Conservation (phyloP, 2,797 vertebrate species). For the Eulemur coronatus region DNA sequence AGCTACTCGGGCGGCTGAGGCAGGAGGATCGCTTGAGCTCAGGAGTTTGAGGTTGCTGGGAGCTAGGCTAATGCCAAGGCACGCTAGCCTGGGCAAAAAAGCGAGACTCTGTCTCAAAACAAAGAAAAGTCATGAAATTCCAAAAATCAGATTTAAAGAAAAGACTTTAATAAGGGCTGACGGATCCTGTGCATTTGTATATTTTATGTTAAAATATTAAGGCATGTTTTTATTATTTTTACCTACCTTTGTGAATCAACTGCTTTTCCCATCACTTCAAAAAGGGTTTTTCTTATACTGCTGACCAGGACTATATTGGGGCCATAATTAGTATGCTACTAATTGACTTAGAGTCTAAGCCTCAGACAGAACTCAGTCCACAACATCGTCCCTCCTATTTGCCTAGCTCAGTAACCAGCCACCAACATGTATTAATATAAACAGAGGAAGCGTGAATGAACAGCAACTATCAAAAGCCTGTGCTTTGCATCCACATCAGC, state of each 20-base stretch:
- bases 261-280: background rate
- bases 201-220: slow-evolving; percentile 1
- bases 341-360: background rate
- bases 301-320: background rate
- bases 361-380: background rate
- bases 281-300: background rate
- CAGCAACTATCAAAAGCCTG: background rate
- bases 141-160: background rate
- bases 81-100: too few species aligned
- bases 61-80: too few species aligned
- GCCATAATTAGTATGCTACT: background rate
- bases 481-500: background rate
- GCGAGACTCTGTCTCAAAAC: too few species aligned
- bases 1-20: too few species aligned
- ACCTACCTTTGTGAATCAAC: background rate
- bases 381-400: background rate
- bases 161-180: background rate
- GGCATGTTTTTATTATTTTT: background rate
- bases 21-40: too few species aligned
- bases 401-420: background rate
- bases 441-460: background rate
- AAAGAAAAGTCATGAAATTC: background rate
- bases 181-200: background rate
- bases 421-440: background rate
- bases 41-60: too few species aligned